Conservation (phyloP, 2,797 vertebrate species). For the Eupleurogrammus muticus region DNA sequence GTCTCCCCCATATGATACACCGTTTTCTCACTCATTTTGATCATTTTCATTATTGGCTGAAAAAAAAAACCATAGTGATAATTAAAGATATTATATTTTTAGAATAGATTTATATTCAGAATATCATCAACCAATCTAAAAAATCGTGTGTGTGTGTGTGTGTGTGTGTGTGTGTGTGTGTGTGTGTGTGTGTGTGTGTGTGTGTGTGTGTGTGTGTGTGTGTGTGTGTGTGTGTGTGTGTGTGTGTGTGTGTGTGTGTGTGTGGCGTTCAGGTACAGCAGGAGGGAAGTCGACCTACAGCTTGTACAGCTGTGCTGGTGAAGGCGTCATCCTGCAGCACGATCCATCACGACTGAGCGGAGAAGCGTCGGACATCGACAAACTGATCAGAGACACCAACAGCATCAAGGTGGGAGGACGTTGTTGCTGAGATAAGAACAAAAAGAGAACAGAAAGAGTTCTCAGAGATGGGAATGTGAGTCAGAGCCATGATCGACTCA, state of each 20-base stretch:
- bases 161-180: constrained; percentile 16
- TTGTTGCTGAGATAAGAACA: not conserved
- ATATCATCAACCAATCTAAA: too few relatives aligned
- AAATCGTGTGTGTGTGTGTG: constrained; percentile 7
- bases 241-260: not conserved
- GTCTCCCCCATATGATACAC: too few relatives aligned
- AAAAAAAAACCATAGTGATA: too few relatives aligned
- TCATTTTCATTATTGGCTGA: too few relatives aligned
- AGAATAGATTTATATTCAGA: too few relatives aligned
- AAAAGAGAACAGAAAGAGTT: too few relatives aligned
- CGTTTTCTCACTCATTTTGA: too few relatives aligned
- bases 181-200: constrained; percentile 9
- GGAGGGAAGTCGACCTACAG: constrained; percentile 85
- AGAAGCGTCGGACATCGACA: constrained; percentile 93
- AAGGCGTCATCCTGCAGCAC: constrained; percentile 93
- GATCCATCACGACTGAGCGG: constrained; percentile 88
- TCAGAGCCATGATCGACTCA: not conserved
- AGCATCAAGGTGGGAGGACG: constrained; percentile 86
- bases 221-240: constrained; percentile 28
- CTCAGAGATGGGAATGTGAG: rapidly evolving
- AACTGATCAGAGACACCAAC: constrained; percentile 92
- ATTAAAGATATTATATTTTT: too few relatives aligned
- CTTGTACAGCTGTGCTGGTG: constrained; percentile 96
- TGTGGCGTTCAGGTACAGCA: constrained; percentile 76
- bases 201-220: constrained; percentile 7